Evolutionary conservation across 2,888 invertebrate species (phyloP).

Genomic region (Drosophila nigricruria): DNA sequence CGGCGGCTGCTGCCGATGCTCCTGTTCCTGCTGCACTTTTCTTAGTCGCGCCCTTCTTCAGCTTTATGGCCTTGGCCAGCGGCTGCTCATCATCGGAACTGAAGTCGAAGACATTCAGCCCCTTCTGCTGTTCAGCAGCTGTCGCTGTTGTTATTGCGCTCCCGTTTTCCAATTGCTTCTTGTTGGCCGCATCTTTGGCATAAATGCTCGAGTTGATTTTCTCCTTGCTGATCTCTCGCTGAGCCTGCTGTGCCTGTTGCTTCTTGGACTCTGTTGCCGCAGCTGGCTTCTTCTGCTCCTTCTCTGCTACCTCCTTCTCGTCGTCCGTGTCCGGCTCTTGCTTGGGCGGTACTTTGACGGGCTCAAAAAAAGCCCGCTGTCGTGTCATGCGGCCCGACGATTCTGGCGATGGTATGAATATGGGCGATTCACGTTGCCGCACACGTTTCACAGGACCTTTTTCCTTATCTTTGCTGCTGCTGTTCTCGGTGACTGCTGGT

Average conservation of each 20-base stretch:
- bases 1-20: slow-evolving; percentile 13
- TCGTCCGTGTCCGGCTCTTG: slow-evolving; percentile 31
- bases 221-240: slow-evolving; percentile 55
- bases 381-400: slow-evolving; percentile 84
- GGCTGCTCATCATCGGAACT: slow-evolving; percentile 87
- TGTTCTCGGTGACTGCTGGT: slow-evolving; percentile 38
- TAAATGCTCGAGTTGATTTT: slow-evolving; percentile 70
- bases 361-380: slow-evolving; percentile 84
- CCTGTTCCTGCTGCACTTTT: slow-evolving; percentile 36
- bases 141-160: slow-evolving; percentile 30
- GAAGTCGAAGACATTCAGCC: slow-evolving; percentile 84
- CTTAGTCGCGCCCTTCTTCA: slow-evolving; percentile 75
- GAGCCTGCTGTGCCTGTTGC: background rate
- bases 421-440: slow-evolving; percentile 84
- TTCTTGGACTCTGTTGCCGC: slow-evolving; percentile 37
- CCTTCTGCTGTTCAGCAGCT: slow-evolving; percentile 57
- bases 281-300: slow-evolving; percentile 22
- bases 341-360: slow-evolving; percentile 82
- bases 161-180: slow-evolving; percentile 70
- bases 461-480: slow-evolving; percentile 47
- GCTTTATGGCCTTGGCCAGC: slow-evolving; percentile 84
- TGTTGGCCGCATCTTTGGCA: slow-evolving; percentile 65
- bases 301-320: slow-evolving; percentile 23
- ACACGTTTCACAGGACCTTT: slow-evolving; percentile 76
- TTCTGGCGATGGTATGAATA: slow-evolving; percentile 84